These are phyloP conservation scores for Ostrea edulis DNA, from an alignment of 1,140 invertebrate species.

Conservation along the genomic window DNA sequence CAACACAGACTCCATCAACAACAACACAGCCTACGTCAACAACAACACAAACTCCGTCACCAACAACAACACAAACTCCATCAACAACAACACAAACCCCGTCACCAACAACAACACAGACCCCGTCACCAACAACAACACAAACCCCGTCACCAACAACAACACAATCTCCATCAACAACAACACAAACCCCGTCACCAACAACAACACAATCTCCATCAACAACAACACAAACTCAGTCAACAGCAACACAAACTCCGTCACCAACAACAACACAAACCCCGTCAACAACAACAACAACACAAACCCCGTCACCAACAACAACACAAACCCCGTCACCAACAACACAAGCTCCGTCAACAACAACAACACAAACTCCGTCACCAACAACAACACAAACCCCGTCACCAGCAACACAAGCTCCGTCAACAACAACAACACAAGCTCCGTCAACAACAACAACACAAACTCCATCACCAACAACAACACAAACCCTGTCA, in stretches of 20 bases:
- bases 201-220: too few relatives aligned
- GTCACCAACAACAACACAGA: too few relatives aligned
- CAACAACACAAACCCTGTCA: not conserved
- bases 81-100: too few relatives aligned
- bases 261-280: not conserved
- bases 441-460: not conserved
- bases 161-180: too few relatives aligned
- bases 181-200: too few relatives aligned
- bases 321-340: not conserved
- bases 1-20: too few relatives aligned
- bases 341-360: not conserved
- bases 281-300: not conserved
- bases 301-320: not conserved
- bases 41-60: too few relatives aligned
- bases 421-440: not conserved
- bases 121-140: too few relatives aligned
- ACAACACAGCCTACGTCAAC: too few relatives aligned
- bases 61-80: too few relatives aligned
- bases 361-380: not conserved
- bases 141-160: too few relatives aligned
- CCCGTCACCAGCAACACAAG: not conserved
- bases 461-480: not conserved
- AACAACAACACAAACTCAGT: not conserved
- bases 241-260: not conserved
- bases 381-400: not conserved